phyloP scores from a whole-genome alignment of 2,888 invertebrate species.

The Drosophila putrida region DNA sequence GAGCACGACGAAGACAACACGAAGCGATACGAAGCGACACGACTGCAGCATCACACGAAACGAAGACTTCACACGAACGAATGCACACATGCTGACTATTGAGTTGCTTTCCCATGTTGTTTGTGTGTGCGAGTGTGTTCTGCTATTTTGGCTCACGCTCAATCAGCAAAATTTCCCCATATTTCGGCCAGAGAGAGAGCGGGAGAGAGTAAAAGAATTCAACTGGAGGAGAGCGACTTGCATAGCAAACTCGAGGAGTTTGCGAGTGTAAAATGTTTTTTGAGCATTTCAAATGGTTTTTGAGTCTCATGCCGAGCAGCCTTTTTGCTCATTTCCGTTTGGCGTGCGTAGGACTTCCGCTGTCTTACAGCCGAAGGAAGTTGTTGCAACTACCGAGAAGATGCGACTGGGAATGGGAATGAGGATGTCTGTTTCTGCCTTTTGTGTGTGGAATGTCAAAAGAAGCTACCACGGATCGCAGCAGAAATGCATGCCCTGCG shows the following conservation, averaged over 20 bases:
- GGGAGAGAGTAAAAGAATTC: neutral
- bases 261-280: slow-evolving; percentile 15
- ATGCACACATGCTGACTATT: slow-evolving; percentile 19
- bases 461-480: slow-evolving; percentile 36
- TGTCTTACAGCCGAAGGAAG: slow-evolving; percentile 65
- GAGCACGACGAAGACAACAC: slow-evolving; percentile 11
- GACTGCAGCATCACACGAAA: slow-evolving; percentile 47
- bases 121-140: neutral
- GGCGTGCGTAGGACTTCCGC: slow-evolving; percentile 61
- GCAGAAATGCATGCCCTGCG: slow-evolving; percentile 9
- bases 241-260: neutral
- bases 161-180: slow-evolving; percentile 40
- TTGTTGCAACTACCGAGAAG: slow-evolving; percentile 53
- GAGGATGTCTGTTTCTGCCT: slow-evolving; percentile 9
- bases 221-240: neutral
- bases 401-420: neutral
- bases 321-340: slow-evolving; percentile 69
- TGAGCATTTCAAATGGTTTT: slow-evolving; percentile 28
- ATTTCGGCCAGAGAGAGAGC: slow-evolving; percentile 14
- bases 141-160: slow-evolving; percentile 32
- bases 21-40: slow-evolving; percentile 14
- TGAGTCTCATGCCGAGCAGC: slow-evolving; percentile 24
- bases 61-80: slow-evolving; percentile 24
- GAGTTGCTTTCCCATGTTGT: slow-evolving; percentile 3
- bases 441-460: slow-evolving; percentile 12